Evolutionary conservation across 2,888 invertebrate species (phyloP), one percentile per base, ranked within the genome.

Genomic region (Ichneumoninae sp.): DNA sequence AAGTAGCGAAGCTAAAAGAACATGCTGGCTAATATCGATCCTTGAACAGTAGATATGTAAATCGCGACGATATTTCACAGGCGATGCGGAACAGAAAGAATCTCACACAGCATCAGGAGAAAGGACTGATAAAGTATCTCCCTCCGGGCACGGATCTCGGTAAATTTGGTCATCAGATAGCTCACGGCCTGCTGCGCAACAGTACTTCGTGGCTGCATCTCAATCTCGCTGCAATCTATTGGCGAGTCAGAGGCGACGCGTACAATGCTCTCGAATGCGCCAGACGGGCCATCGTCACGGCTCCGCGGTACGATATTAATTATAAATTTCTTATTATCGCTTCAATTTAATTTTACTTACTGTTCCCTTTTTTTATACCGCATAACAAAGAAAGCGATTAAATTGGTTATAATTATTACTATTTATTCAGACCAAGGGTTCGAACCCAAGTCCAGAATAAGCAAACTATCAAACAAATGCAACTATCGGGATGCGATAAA

Each of bases 191-290:
- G 8, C 93, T 94, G 86, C 94, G 95, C 91, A 97, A 97, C 91
- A 95, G 94, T 76, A 96, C 96, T 0, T 97, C 97, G 0, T 97
- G 97, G 97, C 93, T 97, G 47, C 95, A 97, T 91, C 96, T 97
- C 90, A 97, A 97, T 91, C 95, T 97, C 93, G 97, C 97, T 47
- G 95, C 97, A 1, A 94, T 97, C 87, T 97, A 96, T 93, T 97
- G 97, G 97, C 94, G 97, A 86, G 95, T 96, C 0, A 95, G 95
- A 90, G 97, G 97, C 16, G 95, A 96, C 90, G 96, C 96, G 1
- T 95, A 95, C n/a, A 96, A 96, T 89, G 97, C 97, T n/a, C 93
- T 97, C 75, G 97, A 97, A 90, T 97, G 97, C 93, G 95, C 96
- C 80, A 94, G 97, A 50, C 94, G 97, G 82, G 97, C 97, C 36